Evolutionary conservation across 2,888 invertebrate species (phyloP), one percentile per base, ranked within the genome.

Genomic region (Plagodis pulveraria): DNA sequence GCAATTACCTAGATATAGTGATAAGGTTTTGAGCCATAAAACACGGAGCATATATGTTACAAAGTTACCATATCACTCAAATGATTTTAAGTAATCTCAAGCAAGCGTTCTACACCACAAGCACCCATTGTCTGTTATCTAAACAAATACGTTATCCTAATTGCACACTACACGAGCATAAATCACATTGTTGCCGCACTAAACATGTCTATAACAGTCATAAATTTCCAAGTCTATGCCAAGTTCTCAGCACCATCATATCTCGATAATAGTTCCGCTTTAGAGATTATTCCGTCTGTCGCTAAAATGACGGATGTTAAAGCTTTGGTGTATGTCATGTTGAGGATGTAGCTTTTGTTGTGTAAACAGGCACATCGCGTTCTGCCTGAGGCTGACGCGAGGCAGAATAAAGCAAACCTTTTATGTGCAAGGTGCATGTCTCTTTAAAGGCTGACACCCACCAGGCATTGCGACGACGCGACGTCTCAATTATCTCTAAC

Each of bases 401-500:
- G 52, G 56, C 60, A 58, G 36, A 22, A 22, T 22, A 22, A 53
- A 52, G 56, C 61, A 57, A 65, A 36, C 66, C 73, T 71, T 83
- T 83, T 73, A 84, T 86, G 87, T 87, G 84, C 87, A 22, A 22
- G 22, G 22, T 22, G 22, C 22, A 84, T 78, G 65, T 65, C 84
- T 86, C 84, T 86, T 87, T 86, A 86, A 79, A 73, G 66, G 64
- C 71, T 22, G 71, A 75, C 71, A 76, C 82, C 85, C 85, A 76
- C 78, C 76, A 81, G 84, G 82, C 81, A 81, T 80, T 77, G 79
- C 66, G 81, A 22, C 22, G 79, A 22, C 22, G 79, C 69, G 81
- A 79, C 82, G 80, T 81, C 83, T 85, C 86, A 87, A 87, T 89
- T 89, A 89, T 85, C 77, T 81, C 83, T 85, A 87, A 88, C 86